Evolutionary conservation across 2,888 invertebrate species (phyloP), one percentile per base, ranked within the genome.

Genomic region (Thecocarcelia acutangulata): DNA sequence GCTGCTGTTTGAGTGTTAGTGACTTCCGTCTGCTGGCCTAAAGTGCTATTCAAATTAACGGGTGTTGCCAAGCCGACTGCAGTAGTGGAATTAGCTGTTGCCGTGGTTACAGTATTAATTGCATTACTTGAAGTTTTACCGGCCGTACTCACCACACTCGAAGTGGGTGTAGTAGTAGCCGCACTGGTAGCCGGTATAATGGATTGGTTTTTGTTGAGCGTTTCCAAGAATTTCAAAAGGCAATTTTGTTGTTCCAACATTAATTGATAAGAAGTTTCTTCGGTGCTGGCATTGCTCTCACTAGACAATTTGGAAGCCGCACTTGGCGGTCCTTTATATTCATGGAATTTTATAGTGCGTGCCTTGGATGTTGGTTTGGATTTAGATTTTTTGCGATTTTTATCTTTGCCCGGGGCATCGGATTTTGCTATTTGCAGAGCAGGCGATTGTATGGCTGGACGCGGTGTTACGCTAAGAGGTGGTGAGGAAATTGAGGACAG

Each of bases 261-360:
- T 85, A 98, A 91, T 90, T 98, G 97, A 91, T 98, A 98, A 9
- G 96, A 96, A 8, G 96, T 97, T 91, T 97, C 97, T 70, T 90
- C 90, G 24, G 89, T 86, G 61, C 87, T 87, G 12, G 93, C 93
- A 19, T 93, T 92, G 59, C 90, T 90, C 40, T 84, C 83, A 0
- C 78, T 76, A 4, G 93, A 92, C 52, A 93, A 92, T 64, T 93
- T 93, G 86, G 96, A 96, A 17, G 97, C 96, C 8, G 90, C 90
- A 91, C 94, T 97, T 83, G 98, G 97, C 33, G 97, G 97, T 44
- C 97, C 97, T 91, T 97, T 97, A 91, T 97, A 97, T 91, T 98
- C 98, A 91, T 98, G 98, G 91, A 98, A 98, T 92, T 98, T 98
- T 87, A 98, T 98, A 72, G 96, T 96, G 85, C 96, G 93, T 19